Base-by-base conservation (phyloP, 53 echinoderm and acorn worm species). In the Patiria pectinifera region DNA sequence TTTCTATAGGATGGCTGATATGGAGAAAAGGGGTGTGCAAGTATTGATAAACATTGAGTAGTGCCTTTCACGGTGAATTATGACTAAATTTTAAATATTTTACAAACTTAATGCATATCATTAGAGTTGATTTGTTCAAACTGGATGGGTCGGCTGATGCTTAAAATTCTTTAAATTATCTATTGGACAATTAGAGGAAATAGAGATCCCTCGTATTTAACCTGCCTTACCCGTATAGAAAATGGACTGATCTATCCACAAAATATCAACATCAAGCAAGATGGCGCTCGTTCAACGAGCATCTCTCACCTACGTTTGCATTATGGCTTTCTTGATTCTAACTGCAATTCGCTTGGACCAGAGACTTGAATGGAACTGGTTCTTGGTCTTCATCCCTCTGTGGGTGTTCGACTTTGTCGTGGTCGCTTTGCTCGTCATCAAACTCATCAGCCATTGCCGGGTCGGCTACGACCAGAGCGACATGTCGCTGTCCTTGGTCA, bases 201-300 rank as follows among this genome's bases (percentile, higher is more conserved):
- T 53, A 53, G 8, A 53, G 53, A 53, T 53, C 53, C 53, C 53
- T 53, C 53, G 53, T 8, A 53, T 5, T 6, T 53, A 6, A 6
- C 53, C 53, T 8, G 53, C 53, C 53, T 53, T 8, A 53, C 53
- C 53, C 8, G 53, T 53, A 2, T 53, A 6, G 53, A 53, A 53
- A 53, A 53, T 53, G 8, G 5, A 53, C 8, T 53, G 53, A 53
- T 53, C 53, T 53, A 76, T 5, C 6, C 22, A 8, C 76, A 43
- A 1, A 35, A 43, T 6, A 66, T 18, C 66, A 66, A 66, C 66
- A 66, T 66, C 4, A 22, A 24, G 7, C 61, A 95, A 72, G 78
- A 99, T 99, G 99, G 97, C 99, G 74, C 91, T 99, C 59, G 80
- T 93, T 48, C 97, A 96, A 60, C 93, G 95, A 79, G 96, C 95